Evolutionary conservation across 1,140 invertebrate genomes (phyloP), one percentile per base, ranked within the genome.

Genomic region (Halyomorpha halys): DNA sequence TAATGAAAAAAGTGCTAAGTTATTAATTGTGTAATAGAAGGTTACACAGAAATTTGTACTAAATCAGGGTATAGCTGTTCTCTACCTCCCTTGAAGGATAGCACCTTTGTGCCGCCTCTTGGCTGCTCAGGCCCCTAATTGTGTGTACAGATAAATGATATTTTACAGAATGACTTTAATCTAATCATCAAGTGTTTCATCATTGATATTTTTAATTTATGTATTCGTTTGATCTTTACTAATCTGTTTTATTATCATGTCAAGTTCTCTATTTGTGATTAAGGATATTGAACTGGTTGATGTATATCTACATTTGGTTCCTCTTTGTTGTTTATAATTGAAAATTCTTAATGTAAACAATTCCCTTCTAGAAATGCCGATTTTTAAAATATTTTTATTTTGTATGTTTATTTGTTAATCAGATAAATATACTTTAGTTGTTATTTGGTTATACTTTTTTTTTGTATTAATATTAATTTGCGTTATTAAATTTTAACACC

Each of bases 1-100:
- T 23, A 23, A 23, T 56, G 23, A 56, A 49, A 6, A 1, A 49
- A 39, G 34, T 39, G 34, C 11, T 39, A 39, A 39, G 11, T 39
- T 39, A 39, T 39, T 39, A 39, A 39, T 39, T 56, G 18, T 56
- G 19, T 23, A 23, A 56, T 23, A 56, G 21, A 23, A 56, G 14
- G 19, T 23, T 23, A 49, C 47, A 49, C 19, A 49, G 5, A 49
- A 18, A 1, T 49, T 21, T 49, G 47, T 19, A 21, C 18, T 21
- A 56, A 56, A 56, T 56, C 53, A 56, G 53, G 53, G 53, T 56
- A 56, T 23, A n/a, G 53, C 53, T 23, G 53, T 56, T 49, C 47
- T 49, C 47, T 49, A 49, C 47, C 47, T 49, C 45, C 27, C 34
- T 18, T 49, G 21, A 49, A 18, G 47, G 47, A 49, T 49, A 49